Percentiles rank a stretch among this genome's conserved stretches.
These are phyloP conservation scores for Helobdella robusta DNA, from an alignment of 2,888 invertebrate species.

Conservation along the genomic window DNA sequence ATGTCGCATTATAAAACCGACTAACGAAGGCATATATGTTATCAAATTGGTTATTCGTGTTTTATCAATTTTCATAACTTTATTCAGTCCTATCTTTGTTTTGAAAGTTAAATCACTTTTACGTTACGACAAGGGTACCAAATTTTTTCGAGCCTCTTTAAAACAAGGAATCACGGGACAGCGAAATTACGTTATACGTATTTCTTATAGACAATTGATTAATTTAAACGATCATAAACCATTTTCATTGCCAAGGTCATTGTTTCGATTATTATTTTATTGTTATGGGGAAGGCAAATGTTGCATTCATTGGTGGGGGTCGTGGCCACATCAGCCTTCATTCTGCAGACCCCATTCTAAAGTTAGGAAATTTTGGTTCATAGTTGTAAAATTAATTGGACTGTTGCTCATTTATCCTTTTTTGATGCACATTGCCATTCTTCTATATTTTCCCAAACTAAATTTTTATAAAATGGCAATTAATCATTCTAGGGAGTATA, in stretches of 20 bases:
- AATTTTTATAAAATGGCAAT: constrained; percentile 28
- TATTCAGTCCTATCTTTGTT: constrained; percentile 35
- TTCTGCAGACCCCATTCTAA: constrained; percentile 28
- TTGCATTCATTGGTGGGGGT: constrained; percentile 37
- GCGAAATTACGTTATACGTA: constrained; percentile 37
- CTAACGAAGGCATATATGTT: constrained; percentile 26
- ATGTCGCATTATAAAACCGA: constrained; percentile 4
- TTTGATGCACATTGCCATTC: constrained; percentile 32
- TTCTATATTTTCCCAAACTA: constrained; percentile 33
- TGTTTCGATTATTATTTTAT: constrained; percentile 34
- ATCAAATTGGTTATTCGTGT: constrained; percentile 31
- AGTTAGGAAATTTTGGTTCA: constrained; percentile 31
- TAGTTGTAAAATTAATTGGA: constrained; percentile 32
- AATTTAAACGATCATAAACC: constrained; percentile 35
- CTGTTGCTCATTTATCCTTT: constrained; percentile 33
- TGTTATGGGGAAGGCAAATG: constrained; percentile 37
- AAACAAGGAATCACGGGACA: constrained; percentile 38
- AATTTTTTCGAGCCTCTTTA: constrained; percentile 36
- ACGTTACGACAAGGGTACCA: constrained; percentile 33
- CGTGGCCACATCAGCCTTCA: constrained; percentile 35
- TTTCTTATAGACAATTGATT: constrained; percentile 36
- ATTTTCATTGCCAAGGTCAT: constrained; percentile 34
- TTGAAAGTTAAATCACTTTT: constrained; percentile 32
- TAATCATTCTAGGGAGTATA: constrained; percentile 23
- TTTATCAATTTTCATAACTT: constrained; percentile 32